phyloP scores from a whole-genome alignment of 23 tunicate species.

The Styela clava region DNA sequence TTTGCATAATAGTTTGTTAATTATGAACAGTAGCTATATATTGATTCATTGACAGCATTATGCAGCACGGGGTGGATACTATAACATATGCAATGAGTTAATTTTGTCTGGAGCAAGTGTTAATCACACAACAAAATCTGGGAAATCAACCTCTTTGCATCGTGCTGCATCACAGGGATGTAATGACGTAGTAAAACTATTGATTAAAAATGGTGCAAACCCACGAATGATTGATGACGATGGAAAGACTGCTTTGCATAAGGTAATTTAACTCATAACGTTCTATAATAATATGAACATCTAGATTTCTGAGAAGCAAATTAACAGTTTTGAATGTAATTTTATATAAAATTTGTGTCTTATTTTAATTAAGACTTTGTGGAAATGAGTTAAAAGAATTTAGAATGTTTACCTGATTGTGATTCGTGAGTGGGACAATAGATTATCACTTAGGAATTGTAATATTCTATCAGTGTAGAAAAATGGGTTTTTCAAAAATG shows the following conservation, averaged over 20 bases:
- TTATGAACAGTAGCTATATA: too few species aligned
- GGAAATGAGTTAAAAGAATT: too few species aligned
- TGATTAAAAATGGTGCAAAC: conserved; percentile 53
- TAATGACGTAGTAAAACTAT: conserved; percentile 24
- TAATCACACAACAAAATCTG: conserved; percentile 45
- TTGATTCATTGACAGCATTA: conserved; percentile 60
- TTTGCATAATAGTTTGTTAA: too few species aligned
- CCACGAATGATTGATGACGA: conserved; percentile 65
- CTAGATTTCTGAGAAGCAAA: neutral
- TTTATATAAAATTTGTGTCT: too few species aligned
- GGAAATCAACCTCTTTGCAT: conserved; percentile 70
- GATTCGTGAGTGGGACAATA: too few species aligned
- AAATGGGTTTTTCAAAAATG: too few species aligned
- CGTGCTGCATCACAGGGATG: conserved; percentile 47
- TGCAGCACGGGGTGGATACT: conserved; percentile 56
- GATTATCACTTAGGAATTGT: too few species aligned
- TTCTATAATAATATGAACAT: neutral
- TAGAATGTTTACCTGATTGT: too few species aligned
- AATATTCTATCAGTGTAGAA: too few species aligned
- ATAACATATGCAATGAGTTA: conserved; percentile 32
- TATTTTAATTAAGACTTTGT: too few species aligned
- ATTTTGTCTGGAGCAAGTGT: conserved; percentile 64
- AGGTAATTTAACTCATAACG: conserved; percentile 20
- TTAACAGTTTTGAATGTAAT: neutral
- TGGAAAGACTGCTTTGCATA: conserved; percentile 86